phyloP scores from a whole-genome alignment of 2,888 invertebrate genomes.

The Lasioglossum leucozonium region DNA sequence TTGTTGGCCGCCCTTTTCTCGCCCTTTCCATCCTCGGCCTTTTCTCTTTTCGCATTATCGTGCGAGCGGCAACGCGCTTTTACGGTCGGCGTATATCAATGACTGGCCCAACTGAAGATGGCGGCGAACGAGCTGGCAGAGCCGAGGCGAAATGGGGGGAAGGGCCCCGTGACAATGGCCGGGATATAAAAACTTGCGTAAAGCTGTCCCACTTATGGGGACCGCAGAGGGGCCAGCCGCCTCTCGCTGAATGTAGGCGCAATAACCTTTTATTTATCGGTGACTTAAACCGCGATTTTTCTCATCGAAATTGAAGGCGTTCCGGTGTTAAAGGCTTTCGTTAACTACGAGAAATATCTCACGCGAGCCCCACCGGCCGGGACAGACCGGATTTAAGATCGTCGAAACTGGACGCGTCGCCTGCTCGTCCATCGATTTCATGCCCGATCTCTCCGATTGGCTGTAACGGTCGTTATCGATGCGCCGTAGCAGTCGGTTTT shows the following conservation, averaged over 20 bases:
- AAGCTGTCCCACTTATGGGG: conserved; percentile 75
- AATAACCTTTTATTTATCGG: conserved; percentile 78
- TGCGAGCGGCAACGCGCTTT: conserved; percentile 69
- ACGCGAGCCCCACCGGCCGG: neutral
- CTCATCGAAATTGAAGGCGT: conserved; percentile 61
- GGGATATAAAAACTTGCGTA: conserved; percentile 78
- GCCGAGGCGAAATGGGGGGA: conserved; percentile 23
- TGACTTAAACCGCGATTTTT: conserved; percentile 70
- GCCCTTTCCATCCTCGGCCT: conserved; percentile 34
- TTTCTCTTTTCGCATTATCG: conserved; percentile 61
- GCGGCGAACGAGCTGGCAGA: conserved; percentile 25
- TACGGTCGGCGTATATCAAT: conserved; percentile 80
- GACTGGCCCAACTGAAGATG: conserved; percentile 63
- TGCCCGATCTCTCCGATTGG: too few species aligned
- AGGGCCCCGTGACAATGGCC: conserved; percentile 73
- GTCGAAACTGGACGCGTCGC: neutral
- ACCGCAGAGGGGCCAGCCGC: conserved; percentile 44
- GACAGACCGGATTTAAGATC: neutral
- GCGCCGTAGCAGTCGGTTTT: too few species aligned
- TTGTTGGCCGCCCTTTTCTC: conserved; percentile 62
- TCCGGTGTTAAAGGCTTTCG: conserved; percentile 48
- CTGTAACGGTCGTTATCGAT: too few species aligned
- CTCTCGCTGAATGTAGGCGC: conserved; percentile 64
- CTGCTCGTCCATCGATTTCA: too few species aligned
- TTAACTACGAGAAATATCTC: conserved; percentile 22